Evolutionary conservation across 2,113 vertebrate species (phyloP).

Genomic region (Scortum barcoo): DNA sequence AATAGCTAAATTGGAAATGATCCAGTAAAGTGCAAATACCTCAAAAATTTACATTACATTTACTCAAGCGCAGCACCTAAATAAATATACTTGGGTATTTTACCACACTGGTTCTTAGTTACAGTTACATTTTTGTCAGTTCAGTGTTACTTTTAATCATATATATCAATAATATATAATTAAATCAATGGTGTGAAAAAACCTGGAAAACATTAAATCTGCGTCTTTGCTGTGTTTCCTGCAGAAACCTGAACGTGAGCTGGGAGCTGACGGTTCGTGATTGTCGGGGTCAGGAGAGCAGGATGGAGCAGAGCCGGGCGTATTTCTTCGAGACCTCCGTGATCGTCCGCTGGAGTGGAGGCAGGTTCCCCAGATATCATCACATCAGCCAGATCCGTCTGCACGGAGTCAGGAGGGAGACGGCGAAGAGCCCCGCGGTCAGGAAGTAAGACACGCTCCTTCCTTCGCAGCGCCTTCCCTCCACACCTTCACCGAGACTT

Average conservation of each 20-base stretch:
- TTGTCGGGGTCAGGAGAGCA: fast-evolving
- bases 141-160: no score
- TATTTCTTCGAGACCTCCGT: conserved; percentile 53
- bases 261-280: conserved; percentile 65
- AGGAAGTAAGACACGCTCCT: neutral
- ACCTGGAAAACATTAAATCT: neutral
- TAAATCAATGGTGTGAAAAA: no score
- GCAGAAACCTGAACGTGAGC: conserved; percentile 54
- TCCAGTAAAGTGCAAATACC: no score
- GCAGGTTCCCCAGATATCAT: neutral
- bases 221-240: neutral
- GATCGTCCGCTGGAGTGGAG: conserved; percentile 47
- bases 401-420: conserved; percentile 45
- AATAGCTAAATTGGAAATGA: no score
- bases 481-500: neutral
- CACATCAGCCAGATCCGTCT: conserved; percentile 58
- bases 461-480: neutral
- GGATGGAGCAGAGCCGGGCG: conserved; percentile 1
- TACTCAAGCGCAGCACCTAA: no score
- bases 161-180: no score
- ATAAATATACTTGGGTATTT: no score
- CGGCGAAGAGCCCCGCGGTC: fast-evolving
- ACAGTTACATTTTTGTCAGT: no score
- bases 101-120: no score
- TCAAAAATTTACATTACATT: no score